phyloP scores from a whole-genome alignment of 2,113 vertebrate species.

The Microtus richardsoni region DNA sequence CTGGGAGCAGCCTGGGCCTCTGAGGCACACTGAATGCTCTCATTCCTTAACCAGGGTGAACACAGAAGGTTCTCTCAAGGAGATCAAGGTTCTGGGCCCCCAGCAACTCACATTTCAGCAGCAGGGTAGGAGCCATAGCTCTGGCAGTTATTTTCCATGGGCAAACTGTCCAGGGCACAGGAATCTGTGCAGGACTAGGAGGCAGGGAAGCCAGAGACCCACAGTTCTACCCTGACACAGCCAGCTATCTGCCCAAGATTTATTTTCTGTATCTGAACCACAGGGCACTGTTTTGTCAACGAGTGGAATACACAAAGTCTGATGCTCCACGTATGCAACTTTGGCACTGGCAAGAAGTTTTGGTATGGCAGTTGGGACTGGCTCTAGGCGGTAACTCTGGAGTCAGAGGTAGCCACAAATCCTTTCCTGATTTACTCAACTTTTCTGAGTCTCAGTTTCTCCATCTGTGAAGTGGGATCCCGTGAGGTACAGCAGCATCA shows the following conservation, averaged over 20 bases:
- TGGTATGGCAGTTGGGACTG: no score
- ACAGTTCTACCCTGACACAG: background rate
- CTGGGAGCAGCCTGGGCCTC: background rate
- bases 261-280: background rate
- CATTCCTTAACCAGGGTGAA: background rate
- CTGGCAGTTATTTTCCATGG: background rate
- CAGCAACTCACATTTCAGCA: background rate
- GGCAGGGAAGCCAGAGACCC: fast-evolving
- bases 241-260: background rate
- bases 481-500: fast-evolving
- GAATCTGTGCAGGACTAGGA: background rate
- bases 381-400: background rate
- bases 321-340: fast-evolving
- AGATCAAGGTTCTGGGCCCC: no score
- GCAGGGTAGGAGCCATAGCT: background rate
- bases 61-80: background rate
- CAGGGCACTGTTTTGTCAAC: background rate
- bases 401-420: background rate
- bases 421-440: fast-evolving
- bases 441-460: background rate
- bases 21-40: background rate
- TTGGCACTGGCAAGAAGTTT: fast-evolving
- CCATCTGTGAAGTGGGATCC: background rate
- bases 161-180: background rate
- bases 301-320: background rate